Base-by-base conservation (phyloP, 2,113 vertebrate species). In the Oxyruncus cristatus region DNA sequence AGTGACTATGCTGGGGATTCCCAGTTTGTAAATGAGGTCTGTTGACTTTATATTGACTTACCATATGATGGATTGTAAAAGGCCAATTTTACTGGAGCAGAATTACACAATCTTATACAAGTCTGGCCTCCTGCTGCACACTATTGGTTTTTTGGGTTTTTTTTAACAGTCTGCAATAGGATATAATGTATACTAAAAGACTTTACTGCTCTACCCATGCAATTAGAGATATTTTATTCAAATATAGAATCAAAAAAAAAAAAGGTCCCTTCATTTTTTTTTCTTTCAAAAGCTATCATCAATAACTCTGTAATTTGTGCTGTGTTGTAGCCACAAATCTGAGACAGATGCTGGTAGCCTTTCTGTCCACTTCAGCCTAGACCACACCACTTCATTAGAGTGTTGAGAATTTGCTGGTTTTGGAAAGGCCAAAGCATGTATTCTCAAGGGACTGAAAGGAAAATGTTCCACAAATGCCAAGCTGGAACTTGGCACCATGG, bases 391-490 rank as follows among this genome's bases (percentile, higher is more conserved):
- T 93, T 81, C 42, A 58, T 70, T 75, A 76, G 85, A 89, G 83
- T 81, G 89, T 58, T 94, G 85, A 65, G 79, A 95, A 95, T 86
- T 92, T 63, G 42, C 67, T 89, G 83, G 75, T 74, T 85, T 79
- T 18, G 6, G 83, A 95, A 96, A 92, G 26, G 35, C 65, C 85
- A 75, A 93, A 50, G 42, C 62, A 78, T 49, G 85, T 93, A 79
- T 92, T 96, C 94, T 93, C 85, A 90, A 83, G 91, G 78, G 85
- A 90, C 66, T 89, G 90, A 96, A 97, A 96, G 84, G 52, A 80
- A 96, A 97, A 59, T 88, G 82, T 96, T 94, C 52, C 85, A 88
- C 68, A 53, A 65, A 93, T 96, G 95, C 96, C 96, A 96, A 93
- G 76, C 80, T 96, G 95, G 86, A 96, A 96, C 88, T 97, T 97